These are phyloP conservation scores for Hypsibius dujardini DNA, from an alignment of 1,140 invertebrate genomes.

Conservation along the genomic window DNA sequence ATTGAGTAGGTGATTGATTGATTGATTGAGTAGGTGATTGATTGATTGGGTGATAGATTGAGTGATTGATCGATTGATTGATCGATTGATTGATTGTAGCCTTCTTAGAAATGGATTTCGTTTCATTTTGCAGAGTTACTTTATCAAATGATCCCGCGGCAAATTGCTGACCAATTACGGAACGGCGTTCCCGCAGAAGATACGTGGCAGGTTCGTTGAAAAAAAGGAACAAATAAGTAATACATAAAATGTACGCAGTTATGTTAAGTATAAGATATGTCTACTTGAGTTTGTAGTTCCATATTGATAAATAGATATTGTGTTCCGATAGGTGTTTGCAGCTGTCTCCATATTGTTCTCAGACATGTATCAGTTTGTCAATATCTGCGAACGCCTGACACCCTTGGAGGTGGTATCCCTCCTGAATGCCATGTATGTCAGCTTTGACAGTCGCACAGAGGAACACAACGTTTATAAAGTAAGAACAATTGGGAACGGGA, in stretches of 20 bases:
- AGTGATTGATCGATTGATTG: too few relatives aligned
- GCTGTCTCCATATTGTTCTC: constrained; percentile 85
- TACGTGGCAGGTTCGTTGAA: constrained; percentile 63
- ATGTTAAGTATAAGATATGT: too few relatives aligned
- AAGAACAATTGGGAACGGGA: constrained; percentile 16
- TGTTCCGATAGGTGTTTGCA: constrained; percentile 61
- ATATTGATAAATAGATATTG: neutral
- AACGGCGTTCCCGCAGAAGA: constrained; percentile 80
- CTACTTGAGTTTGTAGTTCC: too few relatives aligned
- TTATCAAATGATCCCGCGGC: constrained; percentile 97
- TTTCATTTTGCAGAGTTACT: constrained; percentile 53
- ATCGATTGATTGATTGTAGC: too few relatives aligned
- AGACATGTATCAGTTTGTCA: constrained; percentile 87
- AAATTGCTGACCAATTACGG: constrained; percentile 73
- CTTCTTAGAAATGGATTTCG: too few relatives aligned
- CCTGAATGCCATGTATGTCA: constrained; percentile 73
- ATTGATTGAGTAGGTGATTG: too few relatives aligned
- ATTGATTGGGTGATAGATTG: too few relatives aligned
- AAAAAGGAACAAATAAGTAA: too few relatives aligned
- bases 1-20: too few relatives aligned
- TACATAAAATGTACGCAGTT: too few relatives aligned
- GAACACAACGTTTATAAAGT: constrained; percentile 85
- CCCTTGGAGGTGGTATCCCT: constrained; percentile 43
- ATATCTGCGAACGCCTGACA: constrained; percentile 79
- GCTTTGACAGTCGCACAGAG: constrained; percentile 77